Evolutionary conservation across 2,113 vertebrate species (phyloP), one percentile per base, ranked within the genome.

Genomic region (Trogon surrucura): DNA sequence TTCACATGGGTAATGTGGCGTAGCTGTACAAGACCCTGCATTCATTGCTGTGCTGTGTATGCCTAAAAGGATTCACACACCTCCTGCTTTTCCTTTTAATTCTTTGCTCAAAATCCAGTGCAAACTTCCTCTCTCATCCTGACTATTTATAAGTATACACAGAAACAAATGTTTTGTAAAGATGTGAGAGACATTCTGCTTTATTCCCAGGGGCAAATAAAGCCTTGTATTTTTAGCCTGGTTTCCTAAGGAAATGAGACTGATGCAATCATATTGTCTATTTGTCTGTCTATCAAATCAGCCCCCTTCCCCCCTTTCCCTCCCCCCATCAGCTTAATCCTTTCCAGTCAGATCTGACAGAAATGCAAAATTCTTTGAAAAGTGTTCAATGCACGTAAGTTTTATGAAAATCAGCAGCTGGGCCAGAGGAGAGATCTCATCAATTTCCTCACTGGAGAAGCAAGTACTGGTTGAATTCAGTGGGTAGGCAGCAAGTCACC

Each of bases 201-300:
- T 97, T 92, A 95, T 89, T 97, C 96, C 65, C 95, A 72, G 61
- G 29, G 45, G 95, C 70, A 86, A 92, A 95, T 89, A 95, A 92
- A 95, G 92, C 61, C 77, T 91, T 97, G 93, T 96, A 95, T 96
- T 97, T 97, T 97, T 97, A 97, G 91, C 34, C 80, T 30, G 22
- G 94, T 95, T 97, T 97, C 96, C 96, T 97, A 95, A 95, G 96
- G 96, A 97, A 97, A 95, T 81, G 89, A 75, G 86, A 95, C 77
- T 95, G 96, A 96, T 97, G 96, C 89, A 96, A 95, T 93, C 89
- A 75, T 93, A 97, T 97, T 97, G 96, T 97, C 96, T 96, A 75
- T 97, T 87, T 95, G 69, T 86, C 96, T 93, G 88, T 96, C 95
- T 91, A 87, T 89, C 84, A 91, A 69, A 91, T 30, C 32, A 51